These are phyloP conservation scores for Lochmaea capreae DNA, from an alignment of 2,888 invertebrate species.

Conservation along the genomic window DNA sequence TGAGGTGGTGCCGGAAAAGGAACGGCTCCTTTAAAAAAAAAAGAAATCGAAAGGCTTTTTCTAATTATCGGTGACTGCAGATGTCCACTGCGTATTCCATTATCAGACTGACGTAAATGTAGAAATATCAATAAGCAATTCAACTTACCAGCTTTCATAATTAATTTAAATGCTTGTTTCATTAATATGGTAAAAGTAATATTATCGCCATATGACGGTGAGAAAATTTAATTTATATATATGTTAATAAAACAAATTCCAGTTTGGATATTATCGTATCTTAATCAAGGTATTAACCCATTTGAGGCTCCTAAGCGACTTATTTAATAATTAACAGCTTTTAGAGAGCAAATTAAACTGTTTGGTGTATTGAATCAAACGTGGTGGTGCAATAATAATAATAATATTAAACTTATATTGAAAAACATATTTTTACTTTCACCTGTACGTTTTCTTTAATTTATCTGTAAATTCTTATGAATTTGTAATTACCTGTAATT, in stretches of 20 bases:
- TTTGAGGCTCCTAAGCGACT: constrained; percentile 3
- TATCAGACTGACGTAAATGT: not conserved
- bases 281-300: constrained; percentile 20
- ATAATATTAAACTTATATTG: not conserved
- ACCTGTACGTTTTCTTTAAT: too few relatives aligned
- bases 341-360: constrained; percentile 2
- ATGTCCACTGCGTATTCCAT: not conserved
- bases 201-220: constrained; percentile 29
- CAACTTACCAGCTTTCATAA: not conserved
- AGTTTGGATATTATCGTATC: constrained; percentile 17
- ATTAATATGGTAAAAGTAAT: constrained; percentile 20
- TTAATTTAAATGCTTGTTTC: constrained; percentile 16
- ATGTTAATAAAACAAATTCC: constrained; percentile 23
- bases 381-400: not conserved
- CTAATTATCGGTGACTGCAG: too few relatives aligned
- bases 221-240: constrained; percentile 23
- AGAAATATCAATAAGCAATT: not conserved
- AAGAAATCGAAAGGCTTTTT: too few relatives aligned
- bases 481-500: not conserved
- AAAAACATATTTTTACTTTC: too few relatives aligned
- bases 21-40: too few relatives aligned
- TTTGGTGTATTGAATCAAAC: not conserved
- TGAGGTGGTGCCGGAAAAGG: too few relatives aligned
- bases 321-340: constrained; percentile 13
- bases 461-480: too few relatives aligned